Conservation (phyloP, 2,113 vertebrate species). For the Eleginops maclovinus region DNA sequence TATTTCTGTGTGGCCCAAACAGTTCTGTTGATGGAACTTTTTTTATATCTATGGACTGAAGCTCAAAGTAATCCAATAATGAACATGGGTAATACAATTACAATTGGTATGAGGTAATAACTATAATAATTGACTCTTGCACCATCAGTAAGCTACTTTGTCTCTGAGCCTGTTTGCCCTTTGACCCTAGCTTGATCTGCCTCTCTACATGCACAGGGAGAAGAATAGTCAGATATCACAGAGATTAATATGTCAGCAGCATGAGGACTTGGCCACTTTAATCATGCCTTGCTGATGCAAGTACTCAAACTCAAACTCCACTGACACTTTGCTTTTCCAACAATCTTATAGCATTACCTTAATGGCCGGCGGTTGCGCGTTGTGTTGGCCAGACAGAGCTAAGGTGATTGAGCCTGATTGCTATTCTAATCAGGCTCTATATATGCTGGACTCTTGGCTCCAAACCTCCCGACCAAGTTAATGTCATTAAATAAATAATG, state of each 20-base stretch:
- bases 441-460: constrained; percentile 63
- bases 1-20: not conserved
- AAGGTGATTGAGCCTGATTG: constrained; percentile 53
- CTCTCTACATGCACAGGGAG: not conserved
- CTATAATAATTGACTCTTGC: not conserved
- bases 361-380: constrained; percentile 26
- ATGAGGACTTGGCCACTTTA: not conserved
- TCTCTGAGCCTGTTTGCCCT: not conserved
- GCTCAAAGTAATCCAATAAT: not conserved
- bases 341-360: constrained; percentile 9
- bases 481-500: constrained; percentile 97
- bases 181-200: not conserved
- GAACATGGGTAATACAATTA: not conserved
- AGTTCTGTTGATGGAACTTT: not conserved
- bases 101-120: not conserved
- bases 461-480: constrained; percentile 83
- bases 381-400: constrained; percentile 29
- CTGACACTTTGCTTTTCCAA: constrained; percentile 31
- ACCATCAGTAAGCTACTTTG: not conserved
- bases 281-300: constrained; percentile 22
- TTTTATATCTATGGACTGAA: not conserved
- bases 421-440: constrained; percentile 72
- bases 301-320: constrained; percentile 9
- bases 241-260: constrained; percentile 7
- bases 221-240: constrained; percentile 5